Evolutionary conservation across 2,113 vertebrate genomes (phyloP), one percentile per base, ranked within the genome.

Genomic region (Epinephelus moara): DNA sequence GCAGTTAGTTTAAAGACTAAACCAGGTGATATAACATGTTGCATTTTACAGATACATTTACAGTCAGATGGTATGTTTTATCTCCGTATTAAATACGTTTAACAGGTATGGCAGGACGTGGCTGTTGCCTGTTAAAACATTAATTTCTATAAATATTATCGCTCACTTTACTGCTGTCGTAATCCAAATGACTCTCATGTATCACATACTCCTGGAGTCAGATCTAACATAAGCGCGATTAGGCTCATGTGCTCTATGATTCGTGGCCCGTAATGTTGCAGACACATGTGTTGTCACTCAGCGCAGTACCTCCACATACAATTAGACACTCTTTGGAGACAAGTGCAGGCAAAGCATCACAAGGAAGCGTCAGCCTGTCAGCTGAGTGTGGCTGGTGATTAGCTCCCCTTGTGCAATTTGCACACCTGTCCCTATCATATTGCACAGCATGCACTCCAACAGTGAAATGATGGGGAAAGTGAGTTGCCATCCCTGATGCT

Each of bases 381-480:
- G 52, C 23, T 11, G 40, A 78, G 64, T 47, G 61, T 56, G 62
- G 70, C 47, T 77, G 75, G 72, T 88, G 90, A 90, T 89, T 84
- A 88, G 70, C 62, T 76, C 52, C 67, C 50, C 63, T 25, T 25
- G 57, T 42, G 53, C 59, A 77, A 27, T 75, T 60, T 72, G 49
- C 71, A 86, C 84, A 90, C 79, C 45, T 70, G 74, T 84, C 68
- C 70, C 47, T 33, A 78, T 88, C 60, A 66, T 49, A 60, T n/a
- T 69, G 66, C 74, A 52, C 49, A 82, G 80, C 71, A 30, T 61
- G 77, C 15, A 62, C 80, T 23, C 52, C 10, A 72, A 61, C 50
- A 50, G 37, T 30, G 47, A 60, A 66, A 62, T 49, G 19, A 75
- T 72, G 49, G 49, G 30, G 50, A 78, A 68, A 60, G 18, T 59